Percentiles rank a stretch among this genome's conserved stretches.
Conservation (phyloP, 2,113 vertebrate genomes). For the Ailurus styani region DNA sequence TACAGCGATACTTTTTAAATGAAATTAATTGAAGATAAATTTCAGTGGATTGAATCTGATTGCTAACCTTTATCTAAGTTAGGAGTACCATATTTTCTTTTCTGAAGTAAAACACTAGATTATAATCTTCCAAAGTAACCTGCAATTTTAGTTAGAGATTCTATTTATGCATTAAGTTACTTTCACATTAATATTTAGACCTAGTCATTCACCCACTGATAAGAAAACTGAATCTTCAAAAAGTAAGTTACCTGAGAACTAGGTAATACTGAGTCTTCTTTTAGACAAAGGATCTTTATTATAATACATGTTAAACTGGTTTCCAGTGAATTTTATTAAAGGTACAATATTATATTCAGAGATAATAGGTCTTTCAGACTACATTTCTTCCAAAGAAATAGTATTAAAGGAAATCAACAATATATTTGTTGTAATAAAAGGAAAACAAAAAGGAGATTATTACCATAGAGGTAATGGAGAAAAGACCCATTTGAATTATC, state of each 20-base stretch:
- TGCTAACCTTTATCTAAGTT: background rate
- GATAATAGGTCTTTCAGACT: background rate
- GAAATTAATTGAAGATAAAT: background rate
- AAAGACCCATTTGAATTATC: background rate
- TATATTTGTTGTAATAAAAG: background rate
- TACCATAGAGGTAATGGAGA: background rate
- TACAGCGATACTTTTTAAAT: background rate
- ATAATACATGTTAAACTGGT: background rate
- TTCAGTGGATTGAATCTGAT: background rate
- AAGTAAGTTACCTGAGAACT: background rate
- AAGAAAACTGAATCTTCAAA: background rate
- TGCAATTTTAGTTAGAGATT: background rate
- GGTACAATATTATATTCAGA: background rate
- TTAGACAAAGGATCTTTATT: background rate
- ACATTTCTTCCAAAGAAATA: background rate
- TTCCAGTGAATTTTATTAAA: background rate
- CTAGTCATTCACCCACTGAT: background rate
- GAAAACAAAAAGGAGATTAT: background rate
- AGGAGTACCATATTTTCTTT: background rate
- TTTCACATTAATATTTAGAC: background rate
- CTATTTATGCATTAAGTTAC: background rate
- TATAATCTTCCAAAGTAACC: slow-evolving; percentile 24
- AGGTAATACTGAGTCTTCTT: background rate
- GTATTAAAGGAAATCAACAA: background rate
- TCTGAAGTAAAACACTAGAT: background rate